Evolutionary conservation across 2,797 vertebrate genomes (phyloP).

Genomic region (Urosaurus nigricauda): DNA sequence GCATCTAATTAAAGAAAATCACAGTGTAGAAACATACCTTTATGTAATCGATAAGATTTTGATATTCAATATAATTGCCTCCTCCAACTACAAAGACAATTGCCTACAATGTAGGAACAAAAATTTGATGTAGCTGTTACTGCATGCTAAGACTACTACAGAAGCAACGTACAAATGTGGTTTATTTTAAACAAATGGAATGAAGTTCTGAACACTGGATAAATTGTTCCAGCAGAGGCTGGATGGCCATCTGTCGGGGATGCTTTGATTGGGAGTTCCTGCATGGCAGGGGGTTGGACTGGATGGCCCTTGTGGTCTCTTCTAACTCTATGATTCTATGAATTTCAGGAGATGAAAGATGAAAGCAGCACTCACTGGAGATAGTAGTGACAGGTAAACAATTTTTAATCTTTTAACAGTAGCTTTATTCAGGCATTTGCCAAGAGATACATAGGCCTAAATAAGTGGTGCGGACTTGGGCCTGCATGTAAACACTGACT

Average conservation of each 20-base stretch:
- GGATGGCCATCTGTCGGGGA: too few relatives aligned
- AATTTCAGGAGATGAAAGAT: background rate
- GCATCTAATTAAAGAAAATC: slow-evolving; percentile 21
- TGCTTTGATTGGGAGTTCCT: too few relatives aligned
- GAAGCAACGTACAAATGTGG: background rate
- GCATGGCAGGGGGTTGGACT: too few relatives aligned
- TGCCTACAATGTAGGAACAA: slow-evolving; percentile 83
- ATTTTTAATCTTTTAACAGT: background rate
- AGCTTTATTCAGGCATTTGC: background rate
- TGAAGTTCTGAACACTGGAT: background rate
- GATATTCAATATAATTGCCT: slow-evolving; percentile 98
- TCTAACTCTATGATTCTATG: too few relatives aligned
- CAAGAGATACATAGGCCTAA: too few relatives aligned
- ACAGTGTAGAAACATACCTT: slow-evolving; percentile 83
- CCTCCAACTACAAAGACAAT: slow-evolving; percentile 97
- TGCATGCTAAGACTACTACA: slow-evolving; percentile 29
- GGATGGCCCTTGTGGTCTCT: too few relatives aligned
- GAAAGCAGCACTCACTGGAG: background rate
- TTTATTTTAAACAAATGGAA: slow-evolving; percentile 27
- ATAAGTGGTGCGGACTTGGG: too few relatives aligned
- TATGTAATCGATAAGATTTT: slow-evolving; percentile 95
- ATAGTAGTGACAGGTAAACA: background rate
- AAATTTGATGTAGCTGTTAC: slow-evolving; percentile 14
- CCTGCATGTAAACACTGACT: too few relatives aligned
- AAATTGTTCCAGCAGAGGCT: too few relatives aligned